These are phyloP conservation scores for Caloenas nicobarica DNA, from an alignment of 2,113 vertebrate species.

Conservation along the genomic window DNA sequence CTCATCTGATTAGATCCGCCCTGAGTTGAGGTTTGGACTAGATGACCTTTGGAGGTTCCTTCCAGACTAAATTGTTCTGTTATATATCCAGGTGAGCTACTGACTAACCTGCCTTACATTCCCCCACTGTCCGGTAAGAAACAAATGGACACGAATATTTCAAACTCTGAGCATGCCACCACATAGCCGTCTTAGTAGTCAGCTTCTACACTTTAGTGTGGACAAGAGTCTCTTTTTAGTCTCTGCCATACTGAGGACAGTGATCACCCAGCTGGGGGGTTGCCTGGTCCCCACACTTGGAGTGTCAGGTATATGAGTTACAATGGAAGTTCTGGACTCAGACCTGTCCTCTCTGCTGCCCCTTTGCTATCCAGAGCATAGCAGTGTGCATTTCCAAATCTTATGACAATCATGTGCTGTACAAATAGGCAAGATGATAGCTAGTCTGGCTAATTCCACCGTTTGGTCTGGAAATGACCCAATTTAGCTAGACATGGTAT, in stretches of 20 bases:
- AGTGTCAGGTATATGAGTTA: neutral
- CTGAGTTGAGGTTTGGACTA: neutral
- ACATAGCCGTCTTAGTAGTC: neutral
- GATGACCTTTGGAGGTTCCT: neutral
- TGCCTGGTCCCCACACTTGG: neutral
- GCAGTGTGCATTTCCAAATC: neutral
- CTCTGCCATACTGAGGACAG: neutral
- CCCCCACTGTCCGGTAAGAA: neutral
- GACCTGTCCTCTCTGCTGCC: neutral
- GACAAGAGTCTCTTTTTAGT: neutral
- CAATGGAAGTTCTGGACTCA: neutral
- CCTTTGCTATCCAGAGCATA: neutral
- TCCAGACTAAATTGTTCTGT: neutral
- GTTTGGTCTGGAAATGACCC: neutral
- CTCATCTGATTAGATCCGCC: neutral
- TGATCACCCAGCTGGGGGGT: neutral
- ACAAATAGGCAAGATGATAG: neutral
- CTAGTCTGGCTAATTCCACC: neutral
- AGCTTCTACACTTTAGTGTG: neutral
- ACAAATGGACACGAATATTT: neutral
- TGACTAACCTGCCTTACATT: neutral
- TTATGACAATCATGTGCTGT: neutral
- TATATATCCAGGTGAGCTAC: neutral
- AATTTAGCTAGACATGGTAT: neutral
- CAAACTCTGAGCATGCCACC: neutral